Conservation (phyloP, 2,888 invertebrate species). For the Drosophila sordidula region DNA sequence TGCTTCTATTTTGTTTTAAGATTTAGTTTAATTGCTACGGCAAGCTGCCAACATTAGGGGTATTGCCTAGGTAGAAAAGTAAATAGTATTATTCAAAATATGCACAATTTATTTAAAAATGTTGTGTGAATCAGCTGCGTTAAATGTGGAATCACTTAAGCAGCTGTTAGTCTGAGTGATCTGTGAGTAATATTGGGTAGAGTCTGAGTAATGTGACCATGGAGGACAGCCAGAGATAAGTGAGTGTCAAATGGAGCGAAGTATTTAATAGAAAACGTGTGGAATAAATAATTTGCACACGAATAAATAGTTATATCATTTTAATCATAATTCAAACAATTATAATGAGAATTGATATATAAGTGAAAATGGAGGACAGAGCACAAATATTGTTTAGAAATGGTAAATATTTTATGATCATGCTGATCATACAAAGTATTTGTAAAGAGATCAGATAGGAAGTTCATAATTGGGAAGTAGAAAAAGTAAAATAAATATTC, state of each 20-base stretch:
- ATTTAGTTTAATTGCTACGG: no score
- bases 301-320: not conserved
- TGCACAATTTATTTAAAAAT: not conserved
- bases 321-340: no score
- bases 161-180: not conserved
- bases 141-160: not conserved
- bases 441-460: no score
- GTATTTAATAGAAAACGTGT: conserved; percentile 6
- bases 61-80: not conserved
- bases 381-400: no score
- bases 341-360: no score
- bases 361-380: no score
- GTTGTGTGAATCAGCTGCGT: not conserved
- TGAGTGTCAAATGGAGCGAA: not conserved
- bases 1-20: not conserved
- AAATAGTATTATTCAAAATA: no score
- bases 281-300: conserved; percentile 6
- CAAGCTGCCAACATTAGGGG: not conserved
- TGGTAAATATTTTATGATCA: no score
- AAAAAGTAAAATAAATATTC: no score
- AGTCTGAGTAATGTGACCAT: conserved; percentile 20
- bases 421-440: no score
- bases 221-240: conserved; percentile 3
- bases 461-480: no score
- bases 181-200: not conserved